These are phyloP conservation scores for Ophion slaviceki DNA, from an alignment of 2,888 invertebrate species.

Conservation along the genomic window DNA sequence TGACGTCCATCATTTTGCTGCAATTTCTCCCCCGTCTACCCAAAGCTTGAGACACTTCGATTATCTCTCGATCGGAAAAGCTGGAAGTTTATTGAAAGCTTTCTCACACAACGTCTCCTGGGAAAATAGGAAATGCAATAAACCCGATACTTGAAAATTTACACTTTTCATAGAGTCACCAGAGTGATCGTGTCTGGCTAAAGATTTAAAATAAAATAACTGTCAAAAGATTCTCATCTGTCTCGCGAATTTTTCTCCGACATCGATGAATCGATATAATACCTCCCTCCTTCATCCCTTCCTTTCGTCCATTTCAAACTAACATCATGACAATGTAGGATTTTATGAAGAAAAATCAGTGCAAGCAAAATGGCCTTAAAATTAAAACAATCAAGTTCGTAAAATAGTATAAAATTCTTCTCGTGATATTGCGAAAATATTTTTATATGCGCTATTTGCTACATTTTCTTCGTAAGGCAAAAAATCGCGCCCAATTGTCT, in stretches of 20 bases:
- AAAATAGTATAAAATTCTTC: not conserved
- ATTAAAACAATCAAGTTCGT: conserved; percentile 31
- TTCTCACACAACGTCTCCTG: not conserved
- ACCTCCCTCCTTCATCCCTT: not conserved
- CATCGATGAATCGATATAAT: conserved; percentile 19
- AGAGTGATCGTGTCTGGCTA: not conserved
- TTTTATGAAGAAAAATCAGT: conserved; percentile 6
- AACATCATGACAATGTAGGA: conserved; percentile 41
- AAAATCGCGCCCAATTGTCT: conserved; percentile 29
- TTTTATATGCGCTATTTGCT: not conserved
- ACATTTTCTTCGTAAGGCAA: conserved; percentile 21
- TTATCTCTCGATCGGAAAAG: not conserved
- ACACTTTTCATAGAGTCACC: conserved; percentile 22
- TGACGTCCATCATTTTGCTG: conserved; percentile 71
- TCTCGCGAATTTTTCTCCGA: conserved; percentile 20
- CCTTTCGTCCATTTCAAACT: not conserved
- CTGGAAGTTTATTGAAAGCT: conserved; percentile 47
- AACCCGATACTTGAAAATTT: conserved; percentile 51
- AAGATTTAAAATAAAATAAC: conserved; percentile 22
- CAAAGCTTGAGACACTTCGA: not conserved
- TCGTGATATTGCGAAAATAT: not conserved
- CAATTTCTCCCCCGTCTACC: not conserved
- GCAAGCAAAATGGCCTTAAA: conserved; percentile 19
- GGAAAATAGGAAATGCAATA: conserved; percentile 28
- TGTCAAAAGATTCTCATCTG: conserved; percentile 59